Conservation (phyloP, 2,113 vertebrate species). For the Gadus chalcogrammus region DNA sequence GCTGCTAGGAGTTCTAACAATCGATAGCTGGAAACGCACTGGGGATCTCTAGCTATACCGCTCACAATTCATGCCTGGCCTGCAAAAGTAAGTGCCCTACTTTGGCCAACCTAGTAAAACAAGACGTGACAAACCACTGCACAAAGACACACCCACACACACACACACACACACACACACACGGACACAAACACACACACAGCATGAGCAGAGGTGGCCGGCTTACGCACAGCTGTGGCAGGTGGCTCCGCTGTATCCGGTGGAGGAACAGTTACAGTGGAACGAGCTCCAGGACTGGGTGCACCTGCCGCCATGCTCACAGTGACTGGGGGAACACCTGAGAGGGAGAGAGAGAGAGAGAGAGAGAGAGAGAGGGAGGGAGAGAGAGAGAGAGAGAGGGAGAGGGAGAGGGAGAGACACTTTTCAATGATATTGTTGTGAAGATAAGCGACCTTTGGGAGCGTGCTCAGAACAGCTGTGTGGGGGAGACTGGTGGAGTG, state of each 20-base stretch:
- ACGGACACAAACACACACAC: background rate
- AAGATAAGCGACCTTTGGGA: no score
- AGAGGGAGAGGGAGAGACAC: background rate
- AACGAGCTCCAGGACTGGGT: slow-evolving; percentile 92
- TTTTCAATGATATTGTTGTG: no score
- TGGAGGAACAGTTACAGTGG: slow-evolving; percentile 85
- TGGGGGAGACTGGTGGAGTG: no score
- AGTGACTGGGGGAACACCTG: slow-evolving; percentile 90
- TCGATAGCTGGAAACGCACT: no score
- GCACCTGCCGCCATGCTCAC: slow-evolving; percentile 89
- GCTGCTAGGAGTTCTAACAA: no score
- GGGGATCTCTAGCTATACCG: no score
- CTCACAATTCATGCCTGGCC: no score
- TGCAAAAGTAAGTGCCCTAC: no score
- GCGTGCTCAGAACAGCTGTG: no score
- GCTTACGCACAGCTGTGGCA: slow-evolving; percentile 82
- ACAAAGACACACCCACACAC: background rate
- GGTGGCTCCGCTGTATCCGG: slow-evolving; percentile 88
- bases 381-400: background rate
- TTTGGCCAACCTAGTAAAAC: background rate
- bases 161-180: background rate
- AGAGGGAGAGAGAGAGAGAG: slow-evolving; percentile 25
- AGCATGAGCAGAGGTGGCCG: background rate
- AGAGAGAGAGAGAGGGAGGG: slow-evolving; percentile 6
- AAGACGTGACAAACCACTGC: background rate